phyloP scores from a whole-genome alignment of 2,113 vertebrate genomes.

The Prietella phreatophila region DNA sequence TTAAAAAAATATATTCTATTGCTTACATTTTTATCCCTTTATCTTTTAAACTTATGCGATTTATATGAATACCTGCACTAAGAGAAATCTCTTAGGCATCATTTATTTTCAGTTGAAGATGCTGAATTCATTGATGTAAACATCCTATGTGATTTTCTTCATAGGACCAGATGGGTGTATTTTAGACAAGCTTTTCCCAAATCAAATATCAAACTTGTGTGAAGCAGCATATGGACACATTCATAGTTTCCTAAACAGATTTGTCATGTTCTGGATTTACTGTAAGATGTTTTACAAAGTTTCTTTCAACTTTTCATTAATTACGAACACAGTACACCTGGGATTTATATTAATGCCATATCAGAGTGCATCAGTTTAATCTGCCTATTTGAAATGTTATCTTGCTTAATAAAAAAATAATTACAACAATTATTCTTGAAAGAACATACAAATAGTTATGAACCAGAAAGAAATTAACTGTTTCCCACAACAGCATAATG shows the following conservation, averaged over 20 bases:
- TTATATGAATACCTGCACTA: background rate
- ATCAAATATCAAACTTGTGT: background rate
- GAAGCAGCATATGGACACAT: background rate
- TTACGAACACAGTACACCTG: background rate
- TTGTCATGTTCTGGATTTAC: background rate
- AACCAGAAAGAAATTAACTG: conserved; percentile 10
- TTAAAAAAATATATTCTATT: background rate
- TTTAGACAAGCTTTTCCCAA: background rate
- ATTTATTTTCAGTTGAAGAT: background rate
- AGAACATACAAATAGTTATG: background rate
- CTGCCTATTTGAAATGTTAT: background rate
- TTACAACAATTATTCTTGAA: background rate
- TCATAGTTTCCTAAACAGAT: background rate
- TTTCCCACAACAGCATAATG: conserved; percentile 44
- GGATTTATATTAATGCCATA: background rate
- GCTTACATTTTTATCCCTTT: background rate
- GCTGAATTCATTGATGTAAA: background rate
- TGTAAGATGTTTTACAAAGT: background rate
- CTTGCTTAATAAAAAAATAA: background rate
- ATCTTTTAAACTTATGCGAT: background rate
- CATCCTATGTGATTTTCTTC: background rate
- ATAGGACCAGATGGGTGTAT: background rate
- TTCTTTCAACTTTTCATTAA: background rate
- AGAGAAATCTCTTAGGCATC: background rate
- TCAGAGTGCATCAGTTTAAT: background rate